These are phyloP conservation scores for Periphyllus acericola DNA, from an alignment of 2,888 invertebrate species.

Conservation along the genomic window DNA sequence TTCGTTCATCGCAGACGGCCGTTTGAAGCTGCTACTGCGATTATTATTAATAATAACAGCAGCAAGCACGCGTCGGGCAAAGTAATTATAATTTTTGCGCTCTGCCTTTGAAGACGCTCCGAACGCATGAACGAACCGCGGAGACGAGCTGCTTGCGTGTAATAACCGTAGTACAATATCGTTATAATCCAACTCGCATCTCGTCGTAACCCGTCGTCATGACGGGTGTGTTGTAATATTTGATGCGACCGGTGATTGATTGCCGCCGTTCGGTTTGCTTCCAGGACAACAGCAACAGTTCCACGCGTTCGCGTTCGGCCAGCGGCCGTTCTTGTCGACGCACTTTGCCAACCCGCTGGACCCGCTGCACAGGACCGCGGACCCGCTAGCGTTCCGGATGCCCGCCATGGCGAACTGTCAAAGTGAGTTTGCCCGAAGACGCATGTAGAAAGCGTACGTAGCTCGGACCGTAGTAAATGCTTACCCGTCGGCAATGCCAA, in stretches of 20 bases:
- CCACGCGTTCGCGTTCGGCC: conserved; percentile 82
- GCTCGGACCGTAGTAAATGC: too few species aligned
- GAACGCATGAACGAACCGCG: conserved; percentile 6
- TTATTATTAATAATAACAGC: conserved; percentile 26
- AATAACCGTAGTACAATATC: background rate
- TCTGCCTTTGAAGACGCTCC: conserved; percentile 22
- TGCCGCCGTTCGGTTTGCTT: conserved; percentile 68
- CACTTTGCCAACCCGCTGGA: conserved; percentile 68
- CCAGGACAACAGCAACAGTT: conserved; percentile 96
- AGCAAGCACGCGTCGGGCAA: background rate
- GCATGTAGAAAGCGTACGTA: too few species aligned
- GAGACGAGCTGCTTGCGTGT: background rate
- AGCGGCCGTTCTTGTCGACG: conserved; percentile 85
- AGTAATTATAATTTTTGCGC: conserved; percentile 22
- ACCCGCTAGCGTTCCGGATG: conserved; percentile 88
- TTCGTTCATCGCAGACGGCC: background rate
- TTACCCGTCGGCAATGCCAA: too few species aligned
- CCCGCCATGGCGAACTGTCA: conserved; percentile 86
- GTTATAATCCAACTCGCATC: background rate
- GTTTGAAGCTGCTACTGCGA: background rate
- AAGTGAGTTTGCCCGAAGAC: conserved; percentile 74
- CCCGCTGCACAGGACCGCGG: conserved; percentile 72
- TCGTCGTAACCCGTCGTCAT: background rate
- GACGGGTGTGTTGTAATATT: background rate
- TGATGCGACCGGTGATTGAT: background rate